Evolutionary conservation across 1,140 invertebrate species (phyloP).

Genomic region (Trichonephila inaurata): DNA sequence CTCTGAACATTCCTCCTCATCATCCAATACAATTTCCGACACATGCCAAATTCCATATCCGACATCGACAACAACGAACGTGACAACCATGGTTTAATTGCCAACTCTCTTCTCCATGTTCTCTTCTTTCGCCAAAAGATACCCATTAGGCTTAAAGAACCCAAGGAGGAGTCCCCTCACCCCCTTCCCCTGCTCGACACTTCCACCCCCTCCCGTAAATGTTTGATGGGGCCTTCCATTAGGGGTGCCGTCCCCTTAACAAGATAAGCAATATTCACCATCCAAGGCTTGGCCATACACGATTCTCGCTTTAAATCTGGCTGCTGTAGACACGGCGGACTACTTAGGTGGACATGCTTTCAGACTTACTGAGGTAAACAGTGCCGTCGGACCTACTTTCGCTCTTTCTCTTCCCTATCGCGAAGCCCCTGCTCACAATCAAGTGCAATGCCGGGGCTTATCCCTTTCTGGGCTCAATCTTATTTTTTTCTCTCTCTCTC

Average conservation of each 20-base stretch:
- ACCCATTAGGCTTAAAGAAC: slow-evolving; percentile 44
- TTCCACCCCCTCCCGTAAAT: slow-evolving; percentile 60
- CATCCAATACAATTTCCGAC: background rate
- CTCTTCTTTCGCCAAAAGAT: background rate
- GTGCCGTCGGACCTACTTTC: slow-evolving; percentile 46
- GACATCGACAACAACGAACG: background rate
- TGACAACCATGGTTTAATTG: slow-evolving; percentile 41
- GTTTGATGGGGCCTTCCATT: slow-evolving; percentile 73
- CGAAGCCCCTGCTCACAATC: slow-evolving; percentile 59
- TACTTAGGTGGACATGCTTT: slow-evolving; percentile 76
- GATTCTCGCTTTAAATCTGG: slow-evolving; percentile 75
- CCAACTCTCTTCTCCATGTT: background rate
- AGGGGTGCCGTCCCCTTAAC: slow-evolving; percentile 48
- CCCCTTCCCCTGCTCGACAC: background rate
- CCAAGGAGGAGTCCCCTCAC: background rate
- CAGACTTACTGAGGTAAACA: slow-evolving; percentile 76
- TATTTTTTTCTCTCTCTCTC: background rate
- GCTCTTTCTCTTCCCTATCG: slow-evolving; percentile 4
- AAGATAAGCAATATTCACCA: slow-evolving; percentile 75
- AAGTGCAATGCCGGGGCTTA: slow-evolving; percentile 57
- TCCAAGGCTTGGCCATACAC: slow-evolving; percentile 45
- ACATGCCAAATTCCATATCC: background rate
- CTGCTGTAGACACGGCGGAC: slow-evolving; percentile 66
- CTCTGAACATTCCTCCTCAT: background rate
- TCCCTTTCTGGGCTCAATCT: slow-evolving; percentile 47